Conservation (phyloP, 1,140 invertebrate genomes). For the Philopotamus ludificatus region DNA sequence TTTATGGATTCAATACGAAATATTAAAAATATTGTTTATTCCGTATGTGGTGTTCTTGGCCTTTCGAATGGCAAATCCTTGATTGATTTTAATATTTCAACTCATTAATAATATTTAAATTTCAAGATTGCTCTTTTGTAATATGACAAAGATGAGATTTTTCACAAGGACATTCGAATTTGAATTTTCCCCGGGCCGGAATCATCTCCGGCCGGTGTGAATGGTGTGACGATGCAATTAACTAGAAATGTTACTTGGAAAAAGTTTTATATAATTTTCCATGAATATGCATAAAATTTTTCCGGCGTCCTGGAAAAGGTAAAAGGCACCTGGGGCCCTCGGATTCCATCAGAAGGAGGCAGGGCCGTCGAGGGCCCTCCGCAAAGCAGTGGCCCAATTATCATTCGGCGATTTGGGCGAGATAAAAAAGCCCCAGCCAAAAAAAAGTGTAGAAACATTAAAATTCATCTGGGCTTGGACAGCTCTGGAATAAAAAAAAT, state of each 20-base stretch:
- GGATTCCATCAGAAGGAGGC: slow-evolving; percentile 17
- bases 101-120: neutral
- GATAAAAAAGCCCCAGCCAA: slow-evolving; percentile 1
- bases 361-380: slow-evolving; percentile 1
- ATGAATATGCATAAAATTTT: slow-evolving; percentile 27
- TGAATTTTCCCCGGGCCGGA: neutral
- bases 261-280: slow-evolving; percentile 29
- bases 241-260: slow-evolving; percentile 12
- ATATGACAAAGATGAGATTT: too few species aligned
- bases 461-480: slow-evolving; percentile 26
- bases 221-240: slow-evolving; percentile 24
- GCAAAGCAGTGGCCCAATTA: slow-evolving; percentile 17
- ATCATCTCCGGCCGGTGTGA: neutral
- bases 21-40: too few species aligned
- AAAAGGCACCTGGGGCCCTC: slow-evolving; percentile 17
- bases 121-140: neutral
- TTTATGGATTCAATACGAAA: too few species aligned
- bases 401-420: slow-evolving; percentile 22
- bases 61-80: neutral
- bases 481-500: slow-evolving; percentile 27
- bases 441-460: slow-evolving; percentile 12
- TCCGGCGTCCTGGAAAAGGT: slow-evolving; percentile 15
- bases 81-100: neutral
- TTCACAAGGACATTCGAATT: too few species aligned
- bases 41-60: neutral